phyloP scores from a whole-genome alignment of 2,888 invertebrate genomes.

The Cheilosia impressa region DNA sequence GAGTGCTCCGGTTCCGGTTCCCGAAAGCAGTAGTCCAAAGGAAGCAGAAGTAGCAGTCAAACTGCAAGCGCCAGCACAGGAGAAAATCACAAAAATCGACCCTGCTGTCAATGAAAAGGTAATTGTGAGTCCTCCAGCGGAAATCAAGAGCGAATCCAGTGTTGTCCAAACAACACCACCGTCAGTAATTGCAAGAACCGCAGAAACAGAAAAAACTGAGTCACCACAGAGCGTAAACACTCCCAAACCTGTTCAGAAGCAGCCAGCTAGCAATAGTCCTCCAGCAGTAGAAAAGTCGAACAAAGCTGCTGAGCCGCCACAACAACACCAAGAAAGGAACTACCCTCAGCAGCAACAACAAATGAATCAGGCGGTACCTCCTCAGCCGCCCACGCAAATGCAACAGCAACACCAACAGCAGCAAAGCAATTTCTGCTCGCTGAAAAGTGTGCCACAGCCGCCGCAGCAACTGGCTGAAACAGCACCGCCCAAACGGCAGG shows the following conservation, averaged over 20 bases:
- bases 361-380: not conserved
- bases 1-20: not conserved
- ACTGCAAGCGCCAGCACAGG: slow-evolving; percentile 3
- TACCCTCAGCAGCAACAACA: slow-evolving; percentile 12
- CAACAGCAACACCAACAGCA: slow-evolving; percentile 45
- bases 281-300: slow-evolving; percentile 3
- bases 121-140: not conserved
- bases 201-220: slow-evolving; percentile 31
- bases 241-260: not conserved
- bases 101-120: not conserved
- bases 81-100: slow-evolving; percentile 16
- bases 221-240: not conserved
- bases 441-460: slow-evolving; percentile 11
- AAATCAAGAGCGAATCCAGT: slow-evolving; percentile 41
- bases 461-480: slow-evolving; percentile 6
- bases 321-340: slow-evolving; percentile 28
- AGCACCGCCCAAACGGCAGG: slow-evolving; percentile 16
- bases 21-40: slow-evolving; percentile 16
- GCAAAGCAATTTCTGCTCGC: slow-evolving; percentile 14
- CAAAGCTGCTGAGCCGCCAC: slow-evolving; percentile 1
- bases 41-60: slow-evolving; percentile 26
- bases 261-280: slow-evolving; percentile 2
- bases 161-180: slow-evolving; percentile 15
- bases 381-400: not conserved
- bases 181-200: slow-evolving; percentile 48